phyloP scores from a whole-genome alignment of 2,113 vertebrate genomes.

The Tachuris rubrigastra region DNA sequence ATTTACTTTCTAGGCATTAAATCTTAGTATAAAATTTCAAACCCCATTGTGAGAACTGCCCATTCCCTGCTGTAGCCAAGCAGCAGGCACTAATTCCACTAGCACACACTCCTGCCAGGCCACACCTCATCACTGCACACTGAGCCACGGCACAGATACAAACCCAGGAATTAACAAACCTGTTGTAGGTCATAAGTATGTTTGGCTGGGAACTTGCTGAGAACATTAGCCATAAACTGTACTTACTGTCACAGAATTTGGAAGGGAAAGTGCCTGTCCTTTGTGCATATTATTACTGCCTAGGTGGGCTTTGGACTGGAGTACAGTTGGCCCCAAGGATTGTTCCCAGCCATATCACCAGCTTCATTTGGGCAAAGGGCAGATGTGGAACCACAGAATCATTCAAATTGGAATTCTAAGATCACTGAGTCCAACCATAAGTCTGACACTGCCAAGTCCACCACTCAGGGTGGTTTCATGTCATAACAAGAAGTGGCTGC shows the following conservation, averaged over 20 bases:
- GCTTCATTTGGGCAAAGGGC: background rate
- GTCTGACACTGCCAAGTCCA: background rate
- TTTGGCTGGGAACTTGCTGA: background rate
- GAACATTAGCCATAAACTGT: background rate
- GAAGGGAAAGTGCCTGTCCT: background rate
- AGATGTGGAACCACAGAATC: background rate
- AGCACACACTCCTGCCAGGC: background rate
- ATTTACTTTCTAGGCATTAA: conserved; percentile 31
- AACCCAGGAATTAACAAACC: conserved; percentile 14
- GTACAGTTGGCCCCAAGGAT: background rate
- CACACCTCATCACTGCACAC: background rate
- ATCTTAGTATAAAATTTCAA: conserved; percentile 24
- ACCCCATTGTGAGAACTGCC: background rate
- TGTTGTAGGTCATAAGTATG: background rate
- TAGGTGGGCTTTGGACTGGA: background rate
- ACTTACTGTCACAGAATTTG: background rate
- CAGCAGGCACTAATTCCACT: background rate
- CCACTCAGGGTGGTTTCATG: background rate
- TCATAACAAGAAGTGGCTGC: accelerated
- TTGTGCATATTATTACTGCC: background rate
- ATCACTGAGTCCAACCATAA: background rate
- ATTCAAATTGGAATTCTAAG: background rate
- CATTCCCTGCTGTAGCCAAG: background rate
- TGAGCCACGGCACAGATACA: background rate
- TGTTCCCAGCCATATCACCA: background rate